Evolutionary conservation across 2,888 invertebrate genomes (phyloP), one percentile per base, ranked within the genome.

Genomic region (Phanerotoma sp.): DNA sequence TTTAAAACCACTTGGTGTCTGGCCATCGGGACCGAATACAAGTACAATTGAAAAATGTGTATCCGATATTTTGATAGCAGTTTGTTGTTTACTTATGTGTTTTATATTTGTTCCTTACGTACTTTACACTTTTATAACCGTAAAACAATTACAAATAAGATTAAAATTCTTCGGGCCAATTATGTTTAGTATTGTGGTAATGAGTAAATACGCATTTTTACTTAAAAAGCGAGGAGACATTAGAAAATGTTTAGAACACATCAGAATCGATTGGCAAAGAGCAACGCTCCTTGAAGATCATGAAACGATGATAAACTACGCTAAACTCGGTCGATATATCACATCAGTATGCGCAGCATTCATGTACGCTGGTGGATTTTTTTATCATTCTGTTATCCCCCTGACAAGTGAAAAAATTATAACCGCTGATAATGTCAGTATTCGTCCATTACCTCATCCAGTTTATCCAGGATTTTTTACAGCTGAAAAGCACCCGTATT

Each of bases 361-460:
- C 37, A 71, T 70, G 70, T 71, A 71, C 44, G 61, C 63, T 6
- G 73, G 71, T 2, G 70, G 70, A 4, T 62, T 73, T 21, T 70
- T 70, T 44, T 73, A 69, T 46, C 66, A 68, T 42, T 63, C 64
- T 0, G 60, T 71, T 28, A 69, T 71, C 69, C 73, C 73, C 0
- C 42, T 71, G 0, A 65, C 61, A 5, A 56, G 61, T 0, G 63
- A 56, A 1, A 62, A 60, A 18, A 64, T 65, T 6, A 61, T 65
- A 1, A 66, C 65, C 0, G 60, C 68, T 4, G 63, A 61, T 11
- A 71, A 71, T 21, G 55, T 61, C 7, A 71, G 61, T 1, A 58
- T 69, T 4, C 62, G 68, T 22, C 60, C 63, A 1, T 58, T 71
- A 3, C 64, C 68, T 0, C 72, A 69, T 44, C 72, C 71, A 4